Evolutionary conservation across 2,797 vertebrate genomes (phyloP).

Genomic region (Enteromius thamalakanensis): DNA sequence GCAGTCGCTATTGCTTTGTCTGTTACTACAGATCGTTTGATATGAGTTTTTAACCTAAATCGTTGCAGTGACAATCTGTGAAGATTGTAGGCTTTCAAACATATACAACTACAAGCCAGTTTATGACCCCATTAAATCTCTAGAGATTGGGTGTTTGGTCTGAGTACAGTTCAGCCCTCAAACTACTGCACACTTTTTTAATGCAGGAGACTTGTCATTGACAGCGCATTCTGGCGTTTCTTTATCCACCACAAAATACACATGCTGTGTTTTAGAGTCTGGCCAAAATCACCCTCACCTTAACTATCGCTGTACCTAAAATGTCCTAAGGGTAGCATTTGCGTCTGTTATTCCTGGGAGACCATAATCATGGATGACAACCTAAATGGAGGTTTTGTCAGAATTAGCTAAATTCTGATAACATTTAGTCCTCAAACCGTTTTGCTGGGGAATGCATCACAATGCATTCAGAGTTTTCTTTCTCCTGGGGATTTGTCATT

Average conservation of each 20-base stretch:
- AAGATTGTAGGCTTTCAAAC: background rate
- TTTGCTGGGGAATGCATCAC: background rate
- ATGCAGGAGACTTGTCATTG: background rate
- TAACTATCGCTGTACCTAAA: background rate
- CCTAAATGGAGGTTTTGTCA: background rate
- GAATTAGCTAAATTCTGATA: background rate
- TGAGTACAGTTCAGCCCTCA: background rate
- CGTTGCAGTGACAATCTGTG: background rate
- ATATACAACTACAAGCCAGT: background rate
- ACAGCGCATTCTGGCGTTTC: background rate
- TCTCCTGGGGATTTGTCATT: background rate
- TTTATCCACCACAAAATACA: background rate
- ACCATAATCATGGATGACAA: background rate
- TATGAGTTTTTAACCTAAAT: background rate
- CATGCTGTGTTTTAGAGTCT: background rate
- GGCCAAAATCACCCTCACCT: background rate
- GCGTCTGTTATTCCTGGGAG: background rate
- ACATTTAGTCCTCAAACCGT: background rate
- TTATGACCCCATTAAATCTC: background rate
- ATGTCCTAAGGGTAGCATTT: background rate
- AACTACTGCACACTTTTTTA: background rate
- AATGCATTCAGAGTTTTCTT: background rate
- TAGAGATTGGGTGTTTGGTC: background rate
- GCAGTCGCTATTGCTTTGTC: background rate
- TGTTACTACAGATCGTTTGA: background rate